Base-by-base conservation (phyloP, 2,888 invertebrate species). In the Ectropis crepuscularia region DNA sequence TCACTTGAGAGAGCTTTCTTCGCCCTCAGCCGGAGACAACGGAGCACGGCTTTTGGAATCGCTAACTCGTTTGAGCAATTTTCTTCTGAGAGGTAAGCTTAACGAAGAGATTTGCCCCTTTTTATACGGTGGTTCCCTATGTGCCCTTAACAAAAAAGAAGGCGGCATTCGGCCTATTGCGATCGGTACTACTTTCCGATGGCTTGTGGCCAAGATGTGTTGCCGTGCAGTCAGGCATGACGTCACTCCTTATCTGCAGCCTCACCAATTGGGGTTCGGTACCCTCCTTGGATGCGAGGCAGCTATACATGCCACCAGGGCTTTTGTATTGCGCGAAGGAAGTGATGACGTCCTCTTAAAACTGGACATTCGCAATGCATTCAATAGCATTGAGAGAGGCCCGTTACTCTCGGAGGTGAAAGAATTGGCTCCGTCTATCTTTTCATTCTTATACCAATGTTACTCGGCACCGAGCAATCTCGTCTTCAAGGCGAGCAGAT, bases 201-300 rank as follows among this genome's bases (percentile, higher is more conserved):
- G 45, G 0, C n/a, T 45, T 45, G 45, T 5, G 45, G 16, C 16
- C 16, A 28, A 28, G 16, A 28, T 28, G 16, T 28, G 16, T 28
- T 28, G 16, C 16, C 16, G 16, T 28, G 16, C 4, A 28, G 16
- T 28, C 16, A 28, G 4, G 16, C 16, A 28, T 28, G 16, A 28
- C 16, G 16, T 28, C 16, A 28, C 16, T 28, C 16, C 16, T 2
- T 28, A 28, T 28, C 16, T 28, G 1, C 4, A 28, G 4, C 16
- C 16, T 2, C 16, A 28, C 16, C 16, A 28, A 28, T 28, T 28
- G 16, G 16, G 48, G 2, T 48, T 28, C 36, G 48, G 48, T 11
- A 48, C 48, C 1, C 36, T 36, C n/a, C 48, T 48, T 2, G 48
- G 48, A 0, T 48, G 48, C n/a, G 48, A 48, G n/a, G 36, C 46